Base-by-base conservation (phyloP, 92 coral and sea anemone species). In the Palythoa grandis region DNA sequence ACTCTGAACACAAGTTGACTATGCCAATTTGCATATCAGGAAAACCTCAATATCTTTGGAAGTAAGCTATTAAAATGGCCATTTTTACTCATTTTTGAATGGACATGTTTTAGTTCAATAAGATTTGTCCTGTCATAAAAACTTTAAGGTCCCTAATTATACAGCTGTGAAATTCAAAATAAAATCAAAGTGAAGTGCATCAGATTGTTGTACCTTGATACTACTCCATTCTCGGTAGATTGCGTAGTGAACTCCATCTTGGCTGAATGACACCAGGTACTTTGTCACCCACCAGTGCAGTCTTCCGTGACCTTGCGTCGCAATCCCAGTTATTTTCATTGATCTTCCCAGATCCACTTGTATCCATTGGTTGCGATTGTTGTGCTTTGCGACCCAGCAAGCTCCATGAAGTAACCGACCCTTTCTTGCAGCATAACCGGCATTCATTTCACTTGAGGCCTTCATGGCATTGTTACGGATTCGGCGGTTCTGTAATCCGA, bases 401-500 rank as follows among this genome's bases (percentile, higher is more conserved):
- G 84, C 20, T 10, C 72, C 57, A 52, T 38, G 71, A 79, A 57
- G 63, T 53, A 79, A 63, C 57, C 84, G 72, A 66, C 84, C 72
- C 84, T 63, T 39, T 65, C 58, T 40, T 14, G 84, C 84, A 4
- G 73, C 60, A 37, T 79, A 79, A 39, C 74, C 54, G 23, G 57
- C 19, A 39, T 47, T 79, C 38, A 37, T 20, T 17, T 63, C 84
- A 40, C 84, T 79, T 50, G 84, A 79, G 47, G 84, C 84, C 53
- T 66, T 79, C 37, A 79, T n/a, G 0, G 84, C 84, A 15, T 65
- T 52, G 73, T 40, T 79, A 63, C 84, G 84, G 3, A 79, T 11
- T 61, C 84, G 38, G 10, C 84, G 73, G 38, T 48, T 79, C 39
- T 79, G 84, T 66, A 79, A 8, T 13, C 84, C 84, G n/a, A 79